Base-by-base conservation (phyloP, 2,797 vertebrate species). In the Rallus crepitans region DNA sequence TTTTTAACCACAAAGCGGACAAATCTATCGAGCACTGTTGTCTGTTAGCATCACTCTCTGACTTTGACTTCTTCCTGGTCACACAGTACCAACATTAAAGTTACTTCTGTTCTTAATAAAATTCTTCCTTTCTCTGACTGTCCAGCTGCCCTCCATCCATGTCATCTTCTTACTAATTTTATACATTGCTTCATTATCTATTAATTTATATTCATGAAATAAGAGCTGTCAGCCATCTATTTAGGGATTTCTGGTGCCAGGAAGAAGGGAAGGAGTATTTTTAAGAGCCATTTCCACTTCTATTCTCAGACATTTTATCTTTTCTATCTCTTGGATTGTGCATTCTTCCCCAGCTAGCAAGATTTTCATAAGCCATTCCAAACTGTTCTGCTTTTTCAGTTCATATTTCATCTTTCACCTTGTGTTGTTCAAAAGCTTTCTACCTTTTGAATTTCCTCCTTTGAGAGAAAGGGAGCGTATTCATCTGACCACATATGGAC, bases 151-250 rank as follows among this genome's bases (percentile, higher is more conserved):
- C 70, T 82, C 39, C 73, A 71, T 28, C 77, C 52, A 61, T 64
- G 28, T 66, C 10, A 89, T 85, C 77, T 92, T 61, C 60, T 85
- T 91, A 80, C 87, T 92, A 88, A 89, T 91, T 94, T 95, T 82
- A 89, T 57, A 77, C 31, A 78, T 61, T 68, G 40, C 84, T 95
- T 95, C 83, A 90, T 94, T 93, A 93, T 73, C 83, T 92, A 39
- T 60, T 95, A 70, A 95, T 95, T 94, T 97, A 93, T 93, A 95
- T 95, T 95, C 56, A 96, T 75, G 35, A 31, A 78, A 91, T 75
- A 91, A 92, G 96, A 92, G 37, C 78, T 89, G 81, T 48, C 68
- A 94, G 75, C 52, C 75, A 92, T 77, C 87, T 95, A 92, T 89
- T 96, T 91, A 87, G 45, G 75, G 60, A 92, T 77, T 94, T 87